A percentile compares a stretch with the other conserved stretches of the same genome.
Evolutionary conservation across 2,797 vertebrate species (phyloP).

Genomic region (Chanos chanos): DNA sequence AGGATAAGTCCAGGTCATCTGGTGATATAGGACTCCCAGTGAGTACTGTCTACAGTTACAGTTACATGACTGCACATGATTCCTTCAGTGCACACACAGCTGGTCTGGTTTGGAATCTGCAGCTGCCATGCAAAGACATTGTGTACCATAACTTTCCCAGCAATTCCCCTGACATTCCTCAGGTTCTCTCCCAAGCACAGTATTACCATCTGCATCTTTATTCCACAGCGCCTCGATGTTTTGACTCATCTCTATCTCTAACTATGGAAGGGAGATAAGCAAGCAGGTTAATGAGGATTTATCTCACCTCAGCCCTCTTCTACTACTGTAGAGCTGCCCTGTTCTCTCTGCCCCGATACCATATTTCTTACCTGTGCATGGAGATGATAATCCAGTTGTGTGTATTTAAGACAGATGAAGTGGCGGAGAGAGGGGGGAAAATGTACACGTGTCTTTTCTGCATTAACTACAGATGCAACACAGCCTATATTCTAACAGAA

Average conservation of each 20-base stretch:
- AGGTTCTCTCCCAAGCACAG: neutral
- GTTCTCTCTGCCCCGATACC: constrained; percentile 51
- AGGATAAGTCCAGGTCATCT: no score
- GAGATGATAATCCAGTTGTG: constrained; percentile 60
- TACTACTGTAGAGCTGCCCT: constrained; percentile 44
- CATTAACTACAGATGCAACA: no score
- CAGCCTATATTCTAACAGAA: no score
- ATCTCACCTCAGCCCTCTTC: constrained; percentile 46
- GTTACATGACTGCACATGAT: no score
- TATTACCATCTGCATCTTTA: neutral
- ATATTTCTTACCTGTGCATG: constrained; percentile 55
- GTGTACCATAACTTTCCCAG: neutral
- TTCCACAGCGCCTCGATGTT: constrained; percentile 44
- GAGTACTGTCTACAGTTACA: no score
- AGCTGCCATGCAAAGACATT: no score
- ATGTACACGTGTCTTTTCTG: no score
- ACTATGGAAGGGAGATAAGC: constrained; percentile 55
- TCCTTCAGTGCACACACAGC: neutral
- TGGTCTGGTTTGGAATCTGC: neutral
- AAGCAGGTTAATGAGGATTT: constrained; percentile 66
- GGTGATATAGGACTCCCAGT: no score
- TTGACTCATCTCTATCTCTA: constrained; percentile 55
- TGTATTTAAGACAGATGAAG: constrained; percentile 59
- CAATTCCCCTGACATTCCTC: neutral
- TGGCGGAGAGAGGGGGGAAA: constrained; percentile 36